Evolutionary conservation across 2,888 invertebrate species (phyloP), one percentile per base, ranked within the genome.

Genomic region (Fissipunctia ypsillon): DNA sequence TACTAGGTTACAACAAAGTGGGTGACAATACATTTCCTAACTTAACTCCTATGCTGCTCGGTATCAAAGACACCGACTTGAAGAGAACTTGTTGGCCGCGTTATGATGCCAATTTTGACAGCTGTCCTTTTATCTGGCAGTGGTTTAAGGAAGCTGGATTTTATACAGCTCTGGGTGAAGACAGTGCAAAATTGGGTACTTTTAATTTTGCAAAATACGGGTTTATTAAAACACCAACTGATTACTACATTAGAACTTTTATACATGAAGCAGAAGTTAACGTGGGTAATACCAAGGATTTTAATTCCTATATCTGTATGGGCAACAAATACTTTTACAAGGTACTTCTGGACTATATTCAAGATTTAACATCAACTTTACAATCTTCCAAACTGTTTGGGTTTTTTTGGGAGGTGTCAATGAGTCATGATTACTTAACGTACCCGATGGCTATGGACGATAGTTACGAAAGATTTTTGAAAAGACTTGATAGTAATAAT

Each of bases 1-100:
- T 99, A 90, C 93, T 98, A 83, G 99, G 99, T 9, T 99, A 98
- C 93, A 99, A 98, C 91, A 99, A 99, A 96, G 98, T 99, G 14
- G 99, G 97, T 5, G 99, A 99, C 92, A 99, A 99, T 92, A 99
- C 99, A 0, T 99, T 98, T 91, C 99, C 99, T 0, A 99, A 99
- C 92, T 92, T 99, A 75, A 97, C 98, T 12, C 98, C 99, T 0
- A 97, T 98, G 79, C 94, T 99, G 19, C 97, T 97, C 4, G 99
- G 99, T 0, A 91, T 97, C 59, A 97, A 96, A 57, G 97, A 97
- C 43, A 94, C 95, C 0, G 98, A 98, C 88, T 91, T 98, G 61
- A 95, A 95, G 66, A 94, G 94, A 72, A 96, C 93, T 0, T 98
- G 98, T 89, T 97, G 97, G 96, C 96, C 96, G 0, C 94, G 96